Percentiles rank a stretch among this genome's conserved stretches.
These are phyloP conservation scores for Eulemur rubriventer DNA, from an alignment of 2,797 vertebrate species.

Conservation along the genomic window DNA sequence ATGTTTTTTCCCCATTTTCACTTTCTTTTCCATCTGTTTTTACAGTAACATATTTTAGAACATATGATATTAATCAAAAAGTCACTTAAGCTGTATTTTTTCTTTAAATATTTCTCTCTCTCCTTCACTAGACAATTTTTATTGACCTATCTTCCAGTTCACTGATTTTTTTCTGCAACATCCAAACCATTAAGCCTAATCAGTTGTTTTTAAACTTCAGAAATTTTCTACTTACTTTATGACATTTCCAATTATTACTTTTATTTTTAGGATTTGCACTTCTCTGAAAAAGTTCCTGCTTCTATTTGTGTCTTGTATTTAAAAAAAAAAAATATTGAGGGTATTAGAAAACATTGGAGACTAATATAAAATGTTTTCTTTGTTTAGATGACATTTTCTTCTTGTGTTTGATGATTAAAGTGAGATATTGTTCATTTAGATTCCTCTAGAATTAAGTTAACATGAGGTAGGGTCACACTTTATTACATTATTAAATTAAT, in stretches of 20 bases:
- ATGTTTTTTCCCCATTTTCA: background rate
- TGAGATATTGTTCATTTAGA: background rate
- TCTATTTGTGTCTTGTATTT: background rate
- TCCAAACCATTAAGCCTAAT: background rate
- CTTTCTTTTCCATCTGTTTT: background rate
- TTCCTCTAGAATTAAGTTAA: background rate
- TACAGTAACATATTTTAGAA: background rate
- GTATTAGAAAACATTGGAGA: background rate
- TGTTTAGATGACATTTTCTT: background rate
- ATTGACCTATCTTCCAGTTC: background rate
- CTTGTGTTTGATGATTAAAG: background rate
- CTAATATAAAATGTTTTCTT: background rate
- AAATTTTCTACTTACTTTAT: background rate
- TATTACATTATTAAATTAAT: background rate
- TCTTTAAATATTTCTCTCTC: background rate
- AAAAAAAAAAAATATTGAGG: background rate
- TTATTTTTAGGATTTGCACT: background rate
- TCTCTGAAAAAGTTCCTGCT: background rate
- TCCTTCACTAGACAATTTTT: background rate
- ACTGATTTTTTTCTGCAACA: background rate
- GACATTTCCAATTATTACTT: background rate
- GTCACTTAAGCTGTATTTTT: background rate
- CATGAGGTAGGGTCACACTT: background rate
- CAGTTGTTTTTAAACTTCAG: background rate
- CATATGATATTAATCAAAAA: background rate